Conservation (phyloP, 2,888 invertebrate genomes). For the Microplitis manilae region DNA sequence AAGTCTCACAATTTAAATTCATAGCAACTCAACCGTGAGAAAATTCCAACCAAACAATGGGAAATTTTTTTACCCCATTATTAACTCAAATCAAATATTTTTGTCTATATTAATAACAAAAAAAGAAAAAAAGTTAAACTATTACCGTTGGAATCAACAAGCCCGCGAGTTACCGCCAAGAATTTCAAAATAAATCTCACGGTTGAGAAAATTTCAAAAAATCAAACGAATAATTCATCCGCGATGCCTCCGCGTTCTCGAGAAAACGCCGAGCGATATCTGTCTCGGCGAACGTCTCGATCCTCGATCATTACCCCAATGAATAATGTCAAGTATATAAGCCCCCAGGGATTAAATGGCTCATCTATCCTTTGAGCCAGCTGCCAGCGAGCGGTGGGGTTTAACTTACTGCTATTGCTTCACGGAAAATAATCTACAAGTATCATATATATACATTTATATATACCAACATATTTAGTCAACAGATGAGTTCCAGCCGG, state of each 20-base stretch:
- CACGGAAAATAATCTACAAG: not conserved
- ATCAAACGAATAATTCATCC: not conserved
- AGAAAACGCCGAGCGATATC: not conserved
- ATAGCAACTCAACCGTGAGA: conserved; percentile 24
- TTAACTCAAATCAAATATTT: not conserved
- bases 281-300: not conserved
- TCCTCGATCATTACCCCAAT: not conserved
- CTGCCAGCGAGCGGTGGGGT: not conserved
- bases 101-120: not conserved
- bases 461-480: not conserved
- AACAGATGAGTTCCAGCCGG: not conserved
- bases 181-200: not conserved
- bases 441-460: not conserved
- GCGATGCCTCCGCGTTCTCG: not conserved
- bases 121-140: not conserved
- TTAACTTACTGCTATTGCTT: not conserved
- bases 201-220: not conserved
- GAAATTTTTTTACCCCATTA: conserved; percentile 22
- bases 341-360: not conserved
- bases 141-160: not conserved
- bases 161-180: not conserved
- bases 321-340: not conserved
- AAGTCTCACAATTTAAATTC: conserved; percentile 23
- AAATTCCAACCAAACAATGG: conserved; percentile 33
- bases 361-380: not conserved